These are phyloP conservation scores for Listronotus bonariensis DNA, from an alignment of 1,140 invertebrate species.

Conservation along the genomic window DNA sequence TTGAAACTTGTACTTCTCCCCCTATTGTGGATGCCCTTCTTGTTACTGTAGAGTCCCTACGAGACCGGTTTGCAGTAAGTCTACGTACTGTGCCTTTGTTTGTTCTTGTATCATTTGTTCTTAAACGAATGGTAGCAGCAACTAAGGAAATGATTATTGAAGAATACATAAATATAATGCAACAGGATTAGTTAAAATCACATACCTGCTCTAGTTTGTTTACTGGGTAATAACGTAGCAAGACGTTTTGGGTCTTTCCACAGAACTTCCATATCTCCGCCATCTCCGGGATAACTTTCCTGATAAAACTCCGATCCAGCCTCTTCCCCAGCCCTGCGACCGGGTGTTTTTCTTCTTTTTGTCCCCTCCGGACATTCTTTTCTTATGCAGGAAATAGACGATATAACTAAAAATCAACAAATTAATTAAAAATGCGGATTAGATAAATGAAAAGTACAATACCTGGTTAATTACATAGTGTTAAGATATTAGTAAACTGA, in stretches of 20 bases:
- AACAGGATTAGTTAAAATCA: background rate
- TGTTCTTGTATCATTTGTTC: constrained; percentile 47
- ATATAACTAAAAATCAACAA: too few species aligned
- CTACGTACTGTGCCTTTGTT: constrained; percentile 52
- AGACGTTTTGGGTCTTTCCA: constrained; percentile 74
- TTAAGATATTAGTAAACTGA: constrained; percentile 4
- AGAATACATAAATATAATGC: background rate
- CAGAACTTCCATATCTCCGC: constrained; percentile 64
- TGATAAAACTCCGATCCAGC: constrained; percentile 85
- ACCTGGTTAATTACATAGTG: constrained; percentile 6
- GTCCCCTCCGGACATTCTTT: constrained; percentile 63
- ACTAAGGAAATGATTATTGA: constrained; percentile 27
- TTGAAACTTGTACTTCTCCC: constrained; percentile 72
- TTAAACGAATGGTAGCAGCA: constrained; percentile 58
- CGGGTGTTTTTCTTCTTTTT: constrained; percentile 61
- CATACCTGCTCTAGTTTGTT: constrained; percentile 67
- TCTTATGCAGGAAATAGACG: background rate
- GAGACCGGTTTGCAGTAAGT: constrained; percentile 66
- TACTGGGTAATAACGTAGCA: constrained; percentile 75
- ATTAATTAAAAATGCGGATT: background rate
- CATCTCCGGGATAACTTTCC: constrained; percentile 77
- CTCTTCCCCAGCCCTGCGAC: constrained; percentile 77
- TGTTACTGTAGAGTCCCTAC: constrained; percentile 63
- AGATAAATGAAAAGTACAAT: constrained; percentile 1
- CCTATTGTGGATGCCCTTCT: constrained; percentile 47